Evolutionary conservation across 2,113 vertebrate species (phyloP), one percentile per base, ranked within the genome.

Genomic region (Donacobius atricapilla): DNA sequence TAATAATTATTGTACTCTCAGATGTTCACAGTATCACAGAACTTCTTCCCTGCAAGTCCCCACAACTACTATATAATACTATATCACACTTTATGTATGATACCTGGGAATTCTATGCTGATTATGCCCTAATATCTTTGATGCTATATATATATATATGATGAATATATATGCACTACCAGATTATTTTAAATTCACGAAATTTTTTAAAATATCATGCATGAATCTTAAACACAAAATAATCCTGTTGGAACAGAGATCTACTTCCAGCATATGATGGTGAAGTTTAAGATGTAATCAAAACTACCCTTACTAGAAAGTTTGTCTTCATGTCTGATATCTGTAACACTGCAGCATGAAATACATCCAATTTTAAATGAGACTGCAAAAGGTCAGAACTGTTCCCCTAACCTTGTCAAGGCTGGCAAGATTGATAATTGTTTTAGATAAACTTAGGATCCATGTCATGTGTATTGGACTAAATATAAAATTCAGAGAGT

Each of bases 371-470:
- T 94, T 88, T 92, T 64, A 96, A 75, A 89, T 63, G 80, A 82
- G 44, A 87, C 53, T 71, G 40, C 27, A 78, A 78, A 93, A 96
- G 83, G 93, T 94, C 95, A 92, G 89, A 92, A 92, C 72, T 84
- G 87, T 91, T 81, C 40, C 44, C 69, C 83, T 75, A 93, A 84
- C 68, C 51, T 89, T 94, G 76, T 94, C 95, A 92, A 78, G 60
- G 27, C 80, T 92, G 51, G 69, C 10, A 83, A 87, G 91, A 94
- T 40, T 89, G 83, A 94, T 92, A 86, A 71, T 90, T 89, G 42
- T 72, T 92, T 95, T 94, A 96, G 72, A 91, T 81, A 96, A 96
- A 95, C 76, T 92, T 94, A 95, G 83, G 27, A 94, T 92, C 83
- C 68, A 71, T 89, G 89, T 83, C 83, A 90, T 42, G 80, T 75